Base-by-base conservation (phyloP, 2,888 invertebrate genomes). In the Sycophila texana region DNA sequence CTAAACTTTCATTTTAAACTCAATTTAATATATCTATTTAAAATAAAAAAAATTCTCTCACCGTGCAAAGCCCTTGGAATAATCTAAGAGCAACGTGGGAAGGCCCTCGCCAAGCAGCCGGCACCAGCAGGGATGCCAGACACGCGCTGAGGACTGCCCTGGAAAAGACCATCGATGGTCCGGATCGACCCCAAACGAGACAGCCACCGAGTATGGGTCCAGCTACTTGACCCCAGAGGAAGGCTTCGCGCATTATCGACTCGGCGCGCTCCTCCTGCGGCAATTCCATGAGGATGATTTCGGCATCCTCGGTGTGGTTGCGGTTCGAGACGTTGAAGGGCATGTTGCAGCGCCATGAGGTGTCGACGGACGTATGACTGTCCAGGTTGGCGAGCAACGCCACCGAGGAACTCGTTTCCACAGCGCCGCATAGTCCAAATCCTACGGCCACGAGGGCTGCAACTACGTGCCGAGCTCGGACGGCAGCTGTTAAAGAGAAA, bases 41-140 rank as follows among this genome's bases (percentile, higher is more conserved):
- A 39, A 39, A 39, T 39, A 39, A 39, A 10, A 39, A 39, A 1
- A 1, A 10, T 39, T 0, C 0, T 82, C 87, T 89, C 88, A 92
- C 92, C 87, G 92, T 92, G 84, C 92, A 92, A 80, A 92, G 88
- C 82, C 93, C 93, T 86, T 93, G 93, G 72, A 92, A 87, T 58
- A 93, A 90, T 72, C 93, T 89, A 53, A 93, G 91, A 1, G 91
- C 91, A 1, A 92, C 92, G 82, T 93, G 93, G 66, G 91, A 92
- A 1, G 92, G 92, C n/a, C 92, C 92, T 82, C 92, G 88, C 93
- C 93, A 93, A 7, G 92, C 91, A 0, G 92, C 92, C 30, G 93
- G 93, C 2, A 92, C 92, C 86, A 93, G 88, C 5, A 92, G 87
- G 0, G 92, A 92, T 1, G 91, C 91, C 39, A 92, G 87, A 71